A percentile compares a stretch with the other conserved stretches of the same genome.
Evolutionary conservation across 92 coral and sea anemone genomes (phyloP).

Genomic region (Zoanthus sansibaricus): DNA sequence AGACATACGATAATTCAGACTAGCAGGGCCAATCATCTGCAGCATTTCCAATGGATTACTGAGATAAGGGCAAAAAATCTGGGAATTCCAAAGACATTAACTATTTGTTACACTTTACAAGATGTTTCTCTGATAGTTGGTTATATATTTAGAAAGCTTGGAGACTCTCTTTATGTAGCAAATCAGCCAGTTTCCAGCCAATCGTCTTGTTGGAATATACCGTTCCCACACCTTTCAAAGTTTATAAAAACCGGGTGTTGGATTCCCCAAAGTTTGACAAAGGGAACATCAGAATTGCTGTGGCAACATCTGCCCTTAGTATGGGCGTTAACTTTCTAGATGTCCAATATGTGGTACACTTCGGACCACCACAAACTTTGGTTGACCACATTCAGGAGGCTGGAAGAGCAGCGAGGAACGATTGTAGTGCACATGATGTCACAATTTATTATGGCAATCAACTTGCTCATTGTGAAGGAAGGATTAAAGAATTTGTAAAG

Average conservation of each 20-base stretch:
- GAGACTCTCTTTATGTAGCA: not conserved
- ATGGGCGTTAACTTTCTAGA: constrained; percentile 36
- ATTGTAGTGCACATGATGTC: constrained; percentile 17
- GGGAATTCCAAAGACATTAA: not conserved
- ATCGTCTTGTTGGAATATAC: constrained; percentile 15
- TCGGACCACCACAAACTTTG: constrained; percentile 24
- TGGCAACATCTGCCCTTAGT: constrained; percentile 13
- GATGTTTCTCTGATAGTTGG: not conserved
- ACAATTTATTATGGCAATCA: constrained; percentile 43
- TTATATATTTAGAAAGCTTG: not conserved
- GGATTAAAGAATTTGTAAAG: constrained; percentile 11
- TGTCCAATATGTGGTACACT: constrained; percentile 16
- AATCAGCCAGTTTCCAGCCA: not conserved
- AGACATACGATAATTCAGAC: not conserved
- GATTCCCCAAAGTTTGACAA: not conserved
- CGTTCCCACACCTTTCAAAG: not conserved
- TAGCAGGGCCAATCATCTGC: not conserved
- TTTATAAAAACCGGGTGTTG: constrained; percentile 9
- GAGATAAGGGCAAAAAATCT: not conserved
- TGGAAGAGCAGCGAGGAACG: constrained; percentile 42
- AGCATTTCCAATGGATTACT: not conserved
- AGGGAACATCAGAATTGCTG: not conserved
- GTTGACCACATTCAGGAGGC: constrained; percentile 43
- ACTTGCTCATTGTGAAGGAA: constrained; percentile 10
- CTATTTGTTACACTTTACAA: not conserved